Evolutionary conservation across 2,797 vertebrate species (phyloP), one percentile per base, ranked within the genome.

Genomic region (Cichlasoma orientale): DNA sequence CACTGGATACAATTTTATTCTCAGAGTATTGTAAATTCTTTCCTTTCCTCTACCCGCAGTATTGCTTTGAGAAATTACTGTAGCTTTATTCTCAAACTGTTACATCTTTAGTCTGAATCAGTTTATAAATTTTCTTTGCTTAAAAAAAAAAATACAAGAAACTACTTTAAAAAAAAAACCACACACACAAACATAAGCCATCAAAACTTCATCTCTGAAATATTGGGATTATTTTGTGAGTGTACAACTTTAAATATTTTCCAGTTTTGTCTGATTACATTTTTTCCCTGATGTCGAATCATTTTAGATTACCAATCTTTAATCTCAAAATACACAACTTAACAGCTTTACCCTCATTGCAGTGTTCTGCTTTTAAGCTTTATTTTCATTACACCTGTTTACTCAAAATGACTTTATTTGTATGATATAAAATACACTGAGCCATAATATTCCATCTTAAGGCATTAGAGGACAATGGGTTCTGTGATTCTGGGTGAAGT

Each of bases 401-500:
- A 50, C 18, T 53, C 29, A 72, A 41, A 72, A 54, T 72, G 38
- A 61, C 36, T 63, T 76, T 52, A 82, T 76, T 70, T 23, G 47
- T 29, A 59, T 52, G 56, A 56, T 56, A 72, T 56, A 72, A 55
- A 38, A 68, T 14, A 68, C 44, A 68, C 18, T 5, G 18, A 50
- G 25, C 52, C 41, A 66, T 52, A 63, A 72, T 71, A 54, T 44
- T 58, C 18, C 52, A 78, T 29, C 13, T 70, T 69, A 77, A 59
- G 68, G 61, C 56, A 50, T 70, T 76, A 6, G 3, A 61, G 38
- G 36, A 61, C 16, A 66, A 54, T 72, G 7, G 16, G 7, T 44
- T 72, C 44, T 69, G 25, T 52, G 66, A 85, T 78, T 72, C 19
- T 74, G 53, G 53, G 59, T 83, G 78, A 89, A 82, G 19, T 21